Conservation (phyloP, 2,888 invertebrate species). For the Nasonia oneida region DNA sequence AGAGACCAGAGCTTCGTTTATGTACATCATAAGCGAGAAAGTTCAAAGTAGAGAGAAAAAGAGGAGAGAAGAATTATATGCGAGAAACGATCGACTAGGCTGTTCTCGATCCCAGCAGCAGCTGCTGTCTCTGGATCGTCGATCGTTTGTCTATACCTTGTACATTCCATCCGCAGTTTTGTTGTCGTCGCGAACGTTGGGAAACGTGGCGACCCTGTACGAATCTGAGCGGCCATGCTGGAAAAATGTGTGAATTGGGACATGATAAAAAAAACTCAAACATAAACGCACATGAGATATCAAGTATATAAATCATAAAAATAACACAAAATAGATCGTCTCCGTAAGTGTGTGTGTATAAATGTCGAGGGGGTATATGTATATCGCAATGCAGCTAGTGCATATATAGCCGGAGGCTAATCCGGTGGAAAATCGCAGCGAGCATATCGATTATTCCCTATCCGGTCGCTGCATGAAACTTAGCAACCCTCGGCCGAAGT, state of each 20-base stretch:
- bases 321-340: slow-evolving; percentile 4
- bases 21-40: neutral
- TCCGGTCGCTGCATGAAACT: neutral
- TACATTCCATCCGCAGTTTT: slow-evolving; percentile 96
- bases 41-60: neutral
- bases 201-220: slow-evolving; percentile 97
- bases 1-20: neutral
- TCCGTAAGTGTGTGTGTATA: slow-evolving; percentile 12
- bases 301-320: slow-evolving; percentile 35
- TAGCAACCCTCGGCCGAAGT: neutral
- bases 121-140: slow-evolving; percentile 4
- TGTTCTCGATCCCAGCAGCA: neutral
- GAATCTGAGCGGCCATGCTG: slow-evolving; percentile 98
- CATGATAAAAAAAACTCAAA: slow-evolving; percentile 56
- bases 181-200: slow-evolving; percentile 95
- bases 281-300: slow-evolving; percentile 47
- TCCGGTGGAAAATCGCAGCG: neutral
- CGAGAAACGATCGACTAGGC: neutral
- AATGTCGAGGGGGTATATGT: neutral
- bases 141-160: slow-evolving; percentile 84
- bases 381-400: neutral
- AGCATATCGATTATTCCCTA: neutral
- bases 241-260: slow-evolving; percentile 74
- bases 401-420: neutral
- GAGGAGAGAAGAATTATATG: neutral